Percentiles rank a stretch among this genome's conserved stretches.
These are phyloP conservation scores for Popillia japonica DNA, from an alignment of 1,140 invertebrate genomes.

Conservation along the genomic window DNA sequence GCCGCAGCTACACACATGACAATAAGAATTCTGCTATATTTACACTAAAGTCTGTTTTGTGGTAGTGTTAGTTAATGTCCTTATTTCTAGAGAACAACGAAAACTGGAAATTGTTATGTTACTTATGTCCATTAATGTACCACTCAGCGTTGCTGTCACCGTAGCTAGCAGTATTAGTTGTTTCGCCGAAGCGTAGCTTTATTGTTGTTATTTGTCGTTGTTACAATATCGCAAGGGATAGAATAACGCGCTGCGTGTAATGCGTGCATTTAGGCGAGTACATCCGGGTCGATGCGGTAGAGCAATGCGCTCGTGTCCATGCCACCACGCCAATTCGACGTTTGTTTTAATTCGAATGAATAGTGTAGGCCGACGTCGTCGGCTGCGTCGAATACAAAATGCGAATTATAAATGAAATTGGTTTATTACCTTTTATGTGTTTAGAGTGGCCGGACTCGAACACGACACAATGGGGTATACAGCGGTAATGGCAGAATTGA, in stretches of 20 bases:
- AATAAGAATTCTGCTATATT: too few relatives aligned
- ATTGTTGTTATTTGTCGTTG: neutral
- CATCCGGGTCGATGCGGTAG: neutral
- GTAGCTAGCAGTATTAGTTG: neutral
- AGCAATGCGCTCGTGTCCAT: neutral
- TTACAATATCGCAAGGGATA: neutral
- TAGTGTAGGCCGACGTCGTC: neutral
- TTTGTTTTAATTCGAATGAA: conserved; percentile 19
- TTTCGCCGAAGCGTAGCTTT: neutral
- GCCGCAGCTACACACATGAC: too few relatives aligned
- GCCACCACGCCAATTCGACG: neutral
- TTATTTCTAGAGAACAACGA: too few relatives aligned
- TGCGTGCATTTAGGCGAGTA: neutral
- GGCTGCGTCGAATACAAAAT: neutral
- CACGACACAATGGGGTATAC: neutral
- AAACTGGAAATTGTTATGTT: neutral
- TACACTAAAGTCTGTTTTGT: too few relatives aligned
- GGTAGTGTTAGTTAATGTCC: too few relatives aligned
- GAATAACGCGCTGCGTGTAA: neutral
- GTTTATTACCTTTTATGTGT: conserved; percentile 10
- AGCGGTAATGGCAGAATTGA: neutral
- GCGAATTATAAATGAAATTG: conserved; percentile 16
- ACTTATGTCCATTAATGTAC: neutral
- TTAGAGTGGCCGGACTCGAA: neutral
- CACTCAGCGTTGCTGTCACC: neutral